phyloP scores from a whole-genome alignment of 1,140 invertebrate genomes.

The Papilio aristodemus region DNA sequence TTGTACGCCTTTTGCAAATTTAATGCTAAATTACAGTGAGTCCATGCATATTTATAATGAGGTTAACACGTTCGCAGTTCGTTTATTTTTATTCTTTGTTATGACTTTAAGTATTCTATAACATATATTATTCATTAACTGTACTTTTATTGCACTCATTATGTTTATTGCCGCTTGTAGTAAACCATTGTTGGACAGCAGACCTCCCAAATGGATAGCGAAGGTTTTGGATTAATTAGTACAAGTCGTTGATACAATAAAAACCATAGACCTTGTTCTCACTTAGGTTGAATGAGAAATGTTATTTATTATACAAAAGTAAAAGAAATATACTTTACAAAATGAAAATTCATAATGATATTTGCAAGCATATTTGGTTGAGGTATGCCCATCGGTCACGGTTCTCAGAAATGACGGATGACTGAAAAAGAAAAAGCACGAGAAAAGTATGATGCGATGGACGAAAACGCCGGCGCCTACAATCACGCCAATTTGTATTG shows the following conservation, averaged over 20 bases:
- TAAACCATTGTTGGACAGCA: neutral
- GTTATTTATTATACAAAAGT: conserved; percentile 1
- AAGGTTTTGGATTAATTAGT: neutral
- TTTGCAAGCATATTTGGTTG: conserved; percentile 8
- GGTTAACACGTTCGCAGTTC: conserved; percentile 1
- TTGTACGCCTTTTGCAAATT: conserved; percentile 19
- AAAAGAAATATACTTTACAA: conserved; percentile 3
- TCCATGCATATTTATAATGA: conserved; percentile 1
- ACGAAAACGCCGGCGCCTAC: conserved; percentile 37
- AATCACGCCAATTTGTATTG: conserved; percentile 36
- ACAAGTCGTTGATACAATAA: neutral
- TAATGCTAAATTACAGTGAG: neutral
- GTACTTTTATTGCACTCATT: conserved; percentile 13
- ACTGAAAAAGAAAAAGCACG: conserved; percentile 27
- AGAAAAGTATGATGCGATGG: conserved; percentile 17
- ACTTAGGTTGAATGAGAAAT: neutral
- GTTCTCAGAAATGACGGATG: conserved; percentile 26
- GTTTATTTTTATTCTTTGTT: conserved; percentile 24
- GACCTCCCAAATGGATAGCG: neutral
- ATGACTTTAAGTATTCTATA: neutral
- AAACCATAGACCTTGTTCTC: neutral
- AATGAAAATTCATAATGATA: conserved; percentile 15
- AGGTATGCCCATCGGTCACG: neutral
- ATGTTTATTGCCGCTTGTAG: conserved; percentile 8
- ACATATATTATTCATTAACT: conserved; percentile 8